These are phyloP conservation scores for Acromyrmex heyeri DNA, from an alignment of 1,140 invertebrate genomes.

Conservation along the genomic window DNA sequence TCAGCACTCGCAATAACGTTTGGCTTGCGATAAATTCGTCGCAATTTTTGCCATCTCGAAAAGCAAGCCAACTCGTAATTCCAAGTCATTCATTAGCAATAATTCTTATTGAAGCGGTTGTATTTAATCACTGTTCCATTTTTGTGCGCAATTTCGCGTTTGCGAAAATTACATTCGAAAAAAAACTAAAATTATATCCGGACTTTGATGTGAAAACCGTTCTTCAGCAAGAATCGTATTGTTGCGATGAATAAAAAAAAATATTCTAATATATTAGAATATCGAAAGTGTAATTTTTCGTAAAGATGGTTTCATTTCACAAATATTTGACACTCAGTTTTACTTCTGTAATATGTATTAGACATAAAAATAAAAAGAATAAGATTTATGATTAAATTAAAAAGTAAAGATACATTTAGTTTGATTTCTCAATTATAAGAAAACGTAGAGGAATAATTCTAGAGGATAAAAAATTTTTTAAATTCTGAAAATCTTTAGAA, in stretches of 20 bases:
- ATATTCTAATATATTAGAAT: neutral
- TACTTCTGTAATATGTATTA: neutral
- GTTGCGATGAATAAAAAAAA: neutral
- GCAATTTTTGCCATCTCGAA: conserved; percentile 14
- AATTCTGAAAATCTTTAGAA: neutral
- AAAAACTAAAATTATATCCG: neutral
- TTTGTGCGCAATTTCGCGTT: neutral
- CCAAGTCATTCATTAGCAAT: conserved; percentile 27
- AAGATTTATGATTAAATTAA: conserved; percentile 8
- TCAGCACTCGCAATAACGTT: conserved; percentile 30
- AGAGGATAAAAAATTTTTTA: neutral
- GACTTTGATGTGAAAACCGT: neutral
- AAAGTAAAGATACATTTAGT: neutral
- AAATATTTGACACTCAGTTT: neutral
- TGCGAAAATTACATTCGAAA: conserved; percentile 21
- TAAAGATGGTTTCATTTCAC: neutral
- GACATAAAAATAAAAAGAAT: neutral
- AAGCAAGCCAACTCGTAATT: neutral
- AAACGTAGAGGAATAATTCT: neutral
- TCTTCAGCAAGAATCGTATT: neutral
- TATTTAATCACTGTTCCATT: neutral
- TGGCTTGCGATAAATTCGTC: neutral
- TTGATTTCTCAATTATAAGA: neutral
- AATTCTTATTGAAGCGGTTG: neutral
- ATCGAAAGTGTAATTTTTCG: neutral